phyloP scores from a whole-genome alignment of 2,113 vertebrate genomes.

The Arothron firmamentum region DNA sequence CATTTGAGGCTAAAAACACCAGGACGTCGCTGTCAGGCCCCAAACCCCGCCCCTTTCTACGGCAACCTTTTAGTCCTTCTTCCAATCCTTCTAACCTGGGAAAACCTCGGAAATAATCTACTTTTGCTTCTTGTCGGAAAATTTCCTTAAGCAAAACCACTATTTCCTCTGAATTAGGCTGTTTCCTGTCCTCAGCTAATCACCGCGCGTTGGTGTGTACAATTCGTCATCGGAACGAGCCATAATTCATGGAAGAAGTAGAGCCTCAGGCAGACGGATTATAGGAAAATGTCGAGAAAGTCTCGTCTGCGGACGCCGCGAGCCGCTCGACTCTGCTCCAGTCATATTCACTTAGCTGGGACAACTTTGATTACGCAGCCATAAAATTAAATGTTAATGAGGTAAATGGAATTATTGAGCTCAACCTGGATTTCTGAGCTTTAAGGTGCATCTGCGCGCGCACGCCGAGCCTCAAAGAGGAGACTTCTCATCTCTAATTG shows the following conservation, averaged over 20 bases:
- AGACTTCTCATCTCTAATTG: no score
- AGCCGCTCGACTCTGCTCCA: constrained; percentile 39
- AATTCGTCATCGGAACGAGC: background rate
- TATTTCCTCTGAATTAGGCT: background rate
- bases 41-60: no score
- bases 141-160: background rate
- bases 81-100: background rate
- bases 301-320: constrained; percentile 28
- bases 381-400: constrained; percentile 47
- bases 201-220: background rate
- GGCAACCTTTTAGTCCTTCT: no score
- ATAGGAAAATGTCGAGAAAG: constrained; percentile 29
- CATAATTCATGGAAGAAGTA: background rate
- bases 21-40: no score
- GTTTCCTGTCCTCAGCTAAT: background rate
- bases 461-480: no score
- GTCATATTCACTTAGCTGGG: constrained; percentile 14
- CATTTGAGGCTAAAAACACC: no score
- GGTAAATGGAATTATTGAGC: constrained; percentile 36
- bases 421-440: constrained; percentile 18
- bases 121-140: no score
- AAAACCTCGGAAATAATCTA: background rate
- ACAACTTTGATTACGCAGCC: constrained; percentile 44
- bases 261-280: constrained; percentile 9
- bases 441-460: background rate